Conservation (phyloP, 1,140 invertebrate species). For the Steinernema khuongi region DNA sequence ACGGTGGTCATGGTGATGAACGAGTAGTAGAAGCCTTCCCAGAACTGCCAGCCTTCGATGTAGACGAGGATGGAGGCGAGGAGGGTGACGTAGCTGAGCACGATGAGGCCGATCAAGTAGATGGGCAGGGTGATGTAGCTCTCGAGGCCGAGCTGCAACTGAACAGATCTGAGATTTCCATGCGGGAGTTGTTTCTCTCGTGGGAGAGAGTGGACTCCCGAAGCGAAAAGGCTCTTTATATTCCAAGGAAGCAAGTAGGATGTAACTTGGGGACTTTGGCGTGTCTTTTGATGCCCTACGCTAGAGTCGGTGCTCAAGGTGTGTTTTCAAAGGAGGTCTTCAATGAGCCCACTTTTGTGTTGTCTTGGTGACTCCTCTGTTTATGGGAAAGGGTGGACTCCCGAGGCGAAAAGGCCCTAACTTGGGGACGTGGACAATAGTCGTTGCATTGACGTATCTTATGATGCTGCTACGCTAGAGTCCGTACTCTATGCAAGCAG, state of each 20-base stretch:
- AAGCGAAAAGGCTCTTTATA: background rate
- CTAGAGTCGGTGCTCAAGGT: too few species aligned
- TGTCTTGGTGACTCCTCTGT: too few species aligned
- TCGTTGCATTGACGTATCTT: too few species aligned
- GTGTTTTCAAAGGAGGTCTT: too few species aligned
- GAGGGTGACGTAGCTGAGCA: conserved; percentile 54
- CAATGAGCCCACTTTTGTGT: too few species aligned
- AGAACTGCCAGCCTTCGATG: conserved; percentile 55
- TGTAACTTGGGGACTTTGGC: background rate
- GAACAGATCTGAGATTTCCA: conserved; percentile 2
- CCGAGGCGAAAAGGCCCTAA: too few species aligned
- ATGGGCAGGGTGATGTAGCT: conserved; percentile 54
- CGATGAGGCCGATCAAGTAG: conserved; percentile 50
- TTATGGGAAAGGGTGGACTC: too few species aligned
- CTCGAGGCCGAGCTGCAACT: conserved; percentile 46
- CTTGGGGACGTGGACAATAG: too few species aligned
- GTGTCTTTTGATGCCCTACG: background rate
- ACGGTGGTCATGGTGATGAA: conserved; percentile 59
- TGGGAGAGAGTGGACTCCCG: too few species aligned
- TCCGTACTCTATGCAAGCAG: too few species aligned
- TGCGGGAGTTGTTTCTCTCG: background rate
- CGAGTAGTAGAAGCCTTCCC: conserved; percentile 55
- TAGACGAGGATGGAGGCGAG: conserved; percentile 53
- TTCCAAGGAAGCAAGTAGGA: background rate
- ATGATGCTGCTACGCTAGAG: too few species aligned